Conservation (phyloP, 2,888 invertebrate species). For the Eupithecia inturbata region DNA sequence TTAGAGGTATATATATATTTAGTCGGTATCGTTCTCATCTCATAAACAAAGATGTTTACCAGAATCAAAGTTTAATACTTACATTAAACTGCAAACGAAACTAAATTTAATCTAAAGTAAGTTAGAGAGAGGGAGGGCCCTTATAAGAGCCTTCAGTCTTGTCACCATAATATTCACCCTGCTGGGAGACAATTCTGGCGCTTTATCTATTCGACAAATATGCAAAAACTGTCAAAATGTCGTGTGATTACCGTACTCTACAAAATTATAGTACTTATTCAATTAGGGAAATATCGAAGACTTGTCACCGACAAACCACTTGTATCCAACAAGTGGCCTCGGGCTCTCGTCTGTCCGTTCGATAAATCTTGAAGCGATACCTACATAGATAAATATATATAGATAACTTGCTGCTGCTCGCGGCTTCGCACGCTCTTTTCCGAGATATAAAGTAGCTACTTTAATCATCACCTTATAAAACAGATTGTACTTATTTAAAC, state of each 20-base stretch:
- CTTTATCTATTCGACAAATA: not conserved
- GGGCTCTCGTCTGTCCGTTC: not conserved
- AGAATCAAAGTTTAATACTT: not conserved
- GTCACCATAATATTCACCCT: slow-evolving; percentile 26
- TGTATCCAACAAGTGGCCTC: not conserved
- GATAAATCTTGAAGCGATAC: not conserved
- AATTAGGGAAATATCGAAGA: not conserved
- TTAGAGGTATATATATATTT: no score
- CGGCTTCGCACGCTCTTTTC: no score
- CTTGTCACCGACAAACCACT: not conserved
- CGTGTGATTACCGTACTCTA: not conserved
- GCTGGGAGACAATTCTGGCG: slow-evolving; percentile 1
- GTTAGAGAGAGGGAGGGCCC: slow-evolving; percentile 3
- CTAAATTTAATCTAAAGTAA: slow-evolving; percentile 24
- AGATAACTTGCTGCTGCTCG: no score
- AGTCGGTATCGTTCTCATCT: not conserved
- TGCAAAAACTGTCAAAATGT: not conserved
- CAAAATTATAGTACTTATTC: not conserved
- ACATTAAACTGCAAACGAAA: not conserved
- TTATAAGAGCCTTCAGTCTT: slow-evolving; percentile 13
- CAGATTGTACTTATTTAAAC: no score
- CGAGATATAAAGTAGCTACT: no score
- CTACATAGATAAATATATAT: no score
- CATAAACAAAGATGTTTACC: not conserved
- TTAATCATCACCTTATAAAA: no score